Conservation (phyloP, 2,888 invertebrate species). For the Aphrophora alni region DNA sequence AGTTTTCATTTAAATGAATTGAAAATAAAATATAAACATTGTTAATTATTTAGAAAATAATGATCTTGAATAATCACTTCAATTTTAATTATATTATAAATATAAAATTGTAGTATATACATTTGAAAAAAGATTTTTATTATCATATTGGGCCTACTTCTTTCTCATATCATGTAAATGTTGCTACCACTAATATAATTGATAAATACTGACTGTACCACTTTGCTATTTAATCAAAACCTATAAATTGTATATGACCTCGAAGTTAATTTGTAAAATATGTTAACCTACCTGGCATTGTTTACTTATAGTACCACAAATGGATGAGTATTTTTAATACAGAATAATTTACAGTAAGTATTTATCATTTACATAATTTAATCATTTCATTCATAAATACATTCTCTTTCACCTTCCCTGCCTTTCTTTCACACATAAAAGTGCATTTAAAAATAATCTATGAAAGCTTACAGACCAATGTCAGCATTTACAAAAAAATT, state of each 20-base stretch:
- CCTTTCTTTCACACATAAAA: neutral
- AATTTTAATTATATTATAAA: too few species aligned
- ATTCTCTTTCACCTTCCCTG: neutral
- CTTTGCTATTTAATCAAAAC: too few species aligned
- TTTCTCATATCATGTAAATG: neutral
- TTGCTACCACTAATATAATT: neutral
- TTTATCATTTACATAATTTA: neutral
- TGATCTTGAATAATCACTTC: too few species aligned
- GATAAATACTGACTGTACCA: neutral
- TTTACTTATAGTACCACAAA: too few species aligned
- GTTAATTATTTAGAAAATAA: too few species aligned
- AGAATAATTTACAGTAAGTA: neutral
- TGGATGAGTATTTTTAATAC: neutral
- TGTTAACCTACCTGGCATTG: too few species aligned
- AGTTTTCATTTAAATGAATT: too few species aligned
- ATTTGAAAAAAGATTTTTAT: neutral
- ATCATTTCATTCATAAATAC: neutral
- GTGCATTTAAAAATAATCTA: neutral
- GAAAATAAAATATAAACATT: too few species aligned
- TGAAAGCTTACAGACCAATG: neutral
- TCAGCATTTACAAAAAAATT: neutral
- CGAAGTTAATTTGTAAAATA: too few species aligned
- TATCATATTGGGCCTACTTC: neutral
- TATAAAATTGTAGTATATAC: too few species aligned
- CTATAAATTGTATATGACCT: too few species aligned